phyloP scores from a whole-genome alignment of 2,888 invertebrate species.

The Dolichomitus sp. region DNA sequence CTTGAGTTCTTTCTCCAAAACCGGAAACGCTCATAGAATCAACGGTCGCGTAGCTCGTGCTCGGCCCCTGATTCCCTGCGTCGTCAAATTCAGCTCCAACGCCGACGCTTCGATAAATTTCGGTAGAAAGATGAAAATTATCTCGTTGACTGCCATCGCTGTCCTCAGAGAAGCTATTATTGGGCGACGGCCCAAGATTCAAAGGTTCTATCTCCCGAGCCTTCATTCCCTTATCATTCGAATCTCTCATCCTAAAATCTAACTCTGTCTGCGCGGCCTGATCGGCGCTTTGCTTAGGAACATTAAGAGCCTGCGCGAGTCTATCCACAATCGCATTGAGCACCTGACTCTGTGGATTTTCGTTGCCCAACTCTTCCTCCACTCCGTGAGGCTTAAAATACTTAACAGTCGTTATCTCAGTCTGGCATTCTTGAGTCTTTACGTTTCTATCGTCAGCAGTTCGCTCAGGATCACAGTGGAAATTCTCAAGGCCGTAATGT shows the following conservation, averaged over 20 bases:
- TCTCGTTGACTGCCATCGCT: constrained; percentile 77
- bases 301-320: constrained; percentile 74
- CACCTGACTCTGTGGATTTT: constrained; percentile 64
- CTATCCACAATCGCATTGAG: constrained; percentile 76
- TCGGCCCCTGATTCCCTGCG: constrained; percentile 69
- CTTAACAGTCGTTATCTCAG: constrained; percentile 76
- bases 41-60: constrained; percentile 66
- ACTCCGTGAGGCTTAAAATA: constrained; percentile 66
- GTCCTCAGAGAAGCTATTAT: constrained; percentile 74
- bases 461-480: constrained; percentile 17
- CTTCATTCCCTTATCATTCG: constrained; percentile 37
- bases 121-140: constrained; percentile 76
- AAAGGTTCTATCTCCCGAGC: constrained; percentile 62
- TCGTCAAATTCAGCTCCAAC: constrained; percentile 83
- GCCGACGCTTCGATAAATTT: constrained; percentile 81
- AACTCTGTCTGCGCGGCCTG: constrained; percentile 73
- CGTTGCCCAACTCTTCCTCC: constrained; percentile 61
- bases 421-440: constrained; percentile 80
- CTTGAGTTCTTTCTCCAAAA: constrained; percentile 22
- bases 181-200: constrained; percentile 72
- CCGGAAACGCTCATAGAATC: constrained; percentile 26
- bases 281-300: constrained; percentile 72
- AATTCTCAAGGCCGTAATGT: constrained; percentile 21
- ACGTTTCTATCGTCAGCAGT: constrained; percentile 44
- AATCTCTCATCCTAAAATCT: constrained; percentile 46